Evolutionary conservation across 2,888 invertebrate genomes (phyloP), one percentile per base, ranked within the genome.

Genomic region (Allygus modestus): DNA sequence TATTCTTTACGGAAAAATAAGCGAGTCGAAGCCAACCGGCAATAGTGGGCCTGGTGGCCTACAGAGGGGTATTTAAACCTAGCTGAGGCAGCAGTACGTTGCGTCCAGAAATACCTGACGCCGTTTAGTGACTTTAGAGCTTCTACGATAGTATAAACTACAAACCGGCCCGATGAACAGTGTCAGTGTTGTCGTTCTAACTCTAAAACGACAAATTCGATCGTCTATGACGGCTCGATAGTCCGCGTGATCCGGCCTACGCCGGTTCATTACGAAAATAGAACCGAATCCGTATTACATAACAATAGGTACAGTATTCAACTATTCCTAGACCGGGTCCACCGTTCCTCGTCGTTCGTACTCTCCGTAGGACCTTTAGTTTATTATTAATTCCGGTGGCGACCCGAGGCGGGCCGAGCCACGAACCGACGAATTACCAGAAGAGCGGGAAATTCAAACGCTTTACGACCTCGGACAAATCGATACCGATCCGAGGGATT

Each of bases 251-350:
- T 77, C 77, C 77, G 77, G 77, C 77, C 28, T 31, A 46, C 28
- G 77, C 77, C 77, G 77, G 77, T 77, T 77, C 51, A 77, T 51
- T 31, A 77, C 77, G 26, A 20, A 77, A 77, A 77, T 77, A 77
- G 77, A 77, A 77, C 51, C 51, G 51, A 77, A 77, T 51, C 77
- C 46, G 51, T 51, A 77, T 77, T 77, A 77, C 77, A 77, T 77
- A 77, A 77, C 77, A 77, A 77, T 77, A 77, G 51, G 77, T 77
- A 77, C 51, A 43, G 41, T 73, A 41, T 73, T 37, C 51, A 77
- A 77, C 51, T 77, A 77, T 77, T 77, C 77, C 77, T 51, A 51
- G 77, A 73, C 73, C 20, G 20, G 23, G 2, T 20, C 11, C 46
- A 4, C 7, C 54, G 54, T 20, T 54, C 11, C 20, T 11, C 54